Percentiles rank a stretch among this genome's conserved stretches.
Conservation (phyloP, 1,140 invertebrate species). For the Physella acuta region DNA sequence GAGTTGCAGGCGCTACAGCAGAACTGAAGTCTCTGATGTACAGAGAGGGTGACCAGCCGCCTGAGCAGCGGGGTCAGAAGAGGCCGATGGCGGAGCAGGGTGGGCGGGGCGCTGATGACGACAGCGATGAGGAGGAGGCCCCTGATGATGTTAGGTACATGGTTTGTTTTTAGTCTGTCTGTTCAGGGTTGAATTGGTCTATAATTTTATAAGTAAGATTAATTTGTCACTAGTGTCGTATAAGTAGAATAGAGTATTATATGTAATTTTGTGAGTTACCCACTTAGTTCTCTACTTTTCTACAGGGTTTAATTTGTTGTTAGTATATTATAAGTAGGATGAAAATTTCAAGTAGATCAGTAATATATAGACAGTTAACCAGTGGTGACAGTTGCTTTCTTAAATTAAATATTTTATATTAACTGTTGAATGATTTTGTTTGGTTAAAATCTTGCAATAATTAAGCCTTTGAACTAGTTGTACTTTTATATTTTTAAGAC, state of each 20-base stretch:
- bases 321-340: too few species aligned
- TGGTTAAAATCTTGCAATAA: neutral
- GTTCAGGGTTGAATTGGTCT: too few species aligned
- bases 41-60: constrained; percentile 19
- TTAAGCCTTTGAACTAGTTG: too few species aligned
- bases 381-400: neutral
- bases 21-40: constrained; percentile 42
- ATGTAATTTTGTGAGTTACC: too few species aligned
- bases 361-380: too few species aligned
- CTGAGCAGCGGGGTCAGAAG: constrained; percentile 67
- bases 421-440: neutral
- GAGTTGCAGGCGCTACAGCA: constrained; percentile 31
- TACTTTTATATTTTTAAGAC: constrained; percentile 57
- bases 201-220: too few species aligned
- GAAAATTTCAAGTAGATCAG: too few species aligned
- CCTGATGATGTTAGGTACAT: constrained; percentile 81
- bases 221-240: too few species aligned
- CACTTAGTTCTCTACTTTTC: too few species aligned
- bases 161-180: neutral
- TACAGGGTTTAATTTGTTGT: too few species aligned
- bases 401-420: neutral
- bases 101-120: constrained; percentile 58
- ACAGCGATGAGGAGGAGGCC: constrained; percentile 72
- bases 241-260: too few species aligned
- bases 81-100: constrained; percentile 34